phyloP scores from a whole-genome alignment of 2,797 vertebrate species.

The Sardinella longiceps region DNA sequence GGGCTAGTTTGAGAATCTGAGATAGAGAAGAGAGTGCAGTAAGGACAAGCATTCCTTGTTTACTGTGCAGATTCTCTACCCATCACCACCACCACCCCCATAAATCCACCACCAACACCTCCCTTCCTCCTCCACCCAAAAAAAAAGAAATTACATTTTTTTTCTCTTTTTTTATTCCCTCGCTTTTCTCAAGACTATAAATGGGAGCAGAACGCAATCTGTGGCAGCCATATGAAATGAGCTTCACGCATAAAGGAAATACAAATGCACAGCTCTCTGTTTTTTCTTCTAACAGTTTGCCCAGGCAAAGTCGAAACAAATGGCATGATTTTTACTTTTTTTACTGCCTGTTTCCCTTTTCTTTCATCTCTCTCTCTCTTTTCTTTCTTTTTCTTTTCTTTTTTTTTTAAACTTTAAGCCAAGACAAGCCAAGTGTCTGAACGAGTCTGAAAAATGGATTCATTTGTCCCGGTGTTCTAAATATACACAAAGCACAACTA shows the following conservation, averaged over 20 bases:
- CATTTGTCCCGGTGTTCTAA: slow-evolving; percentile 10
- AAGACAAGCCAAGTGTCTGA: neutral
- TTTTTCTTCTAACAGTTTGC: neutral
- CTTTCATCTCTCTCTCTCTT: neutral
- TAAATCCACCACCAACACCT: neutral
- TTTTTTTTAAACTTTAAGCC: neutral
- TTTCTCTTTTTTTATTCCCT: too few species aligned
- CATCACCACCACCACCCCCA: neutral
- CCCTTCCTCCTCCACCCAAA: neutral
- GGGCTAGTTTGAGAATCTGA: neutral
- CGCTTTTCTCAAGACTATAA: neutral
- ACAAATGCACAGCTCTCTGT: neutral
- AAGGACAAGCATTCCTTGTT: neutral
- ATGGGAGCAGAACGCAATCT: neutral
- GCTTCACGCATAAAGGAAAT: neutral
- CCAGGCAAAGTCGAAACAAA: neutral
- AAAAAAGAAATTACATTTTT: neutral
- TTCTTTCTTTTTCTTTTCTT: neutral
- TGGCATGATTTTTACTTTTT: neutral
- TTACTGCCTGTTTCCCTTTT: neutral
- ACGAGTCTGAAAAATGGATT: neutral
- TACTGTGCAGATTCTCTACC: neutral
- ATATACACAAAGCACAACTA: neutral
- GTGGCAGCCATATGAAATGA: neutral
- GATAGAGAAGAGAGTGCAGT: neutral